These are phyloP conservation scores for Zophobas atratus DNA, from an alignment of 1,140 invertebrate species.

Conservation along the genomic window DNA sequence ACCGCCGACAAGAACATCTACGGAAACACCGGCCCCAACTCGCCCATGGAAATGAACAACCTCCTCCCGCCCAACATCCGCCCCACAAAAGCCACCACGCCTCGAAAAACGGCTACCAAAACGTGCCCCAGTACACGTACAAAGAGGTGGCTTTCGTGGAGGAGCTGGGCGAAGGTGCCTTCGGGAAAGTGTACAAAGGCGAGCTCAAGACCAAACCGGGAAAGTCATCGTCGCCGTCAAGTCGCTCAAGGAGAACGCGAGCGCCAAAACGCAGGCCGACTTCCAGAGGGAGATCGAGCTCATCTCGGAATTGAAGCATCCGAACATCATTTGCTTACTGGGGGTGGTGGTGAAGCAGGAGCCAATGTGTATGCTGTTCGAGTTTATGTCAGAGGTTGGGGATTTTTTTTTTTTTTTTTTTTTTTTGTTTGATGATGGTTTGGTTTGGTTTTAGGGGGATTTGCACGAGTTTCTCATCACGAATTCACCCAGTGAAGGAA, in stretches of 20 bases:
- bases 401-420: too few species aligned
- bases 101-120: slow-evolving; percentile 67
- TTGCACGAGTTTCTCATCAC: slow-evolving; percentile 94
- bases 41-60: slow-evolving; percentile 84
- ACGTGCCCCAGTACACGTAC: slow-evolving; percentile 81
- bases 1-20: slow-evolving; percentile 87
- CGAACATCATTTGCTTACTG: slow-evolving; percentile 95
- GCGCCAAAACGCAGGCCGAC: slow-evolving; percentile 91
- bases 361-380: slow-evolving; percentile 96
- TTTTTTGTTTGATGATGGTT: slow-evolving; percentile 1
- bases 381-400: slow-evolving; percentile 86
- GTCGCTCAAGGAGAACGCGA: slow-evolving; percentile 94
- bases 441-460: slow-evolving; percentile 78
- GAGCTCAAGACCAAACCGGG: slow-evolving; percentile 81
- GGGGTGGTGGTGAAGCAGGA: slow-evolving; percentile 93
- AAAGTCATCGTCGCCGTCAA: slow-evolving; percentile 92
- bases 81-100: slow-evolving; percentile 59
- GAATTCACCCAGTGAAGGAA: slow-evolving; percentile 87
- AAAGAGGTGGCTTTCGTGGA: slow-evolving; percentile 92
- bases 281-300: slow-evolving; percentile 93
- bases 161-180: slow-evolving; percentile 96
- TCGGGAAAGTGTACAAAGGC: slow-evolving; percentile 96
- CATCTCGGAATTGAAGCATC: slow-evolving; percentile 94
- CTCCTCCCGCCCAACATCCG: slow-evolving; percentile 75
- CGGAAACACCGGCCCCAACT: slow-evolving; percentile 76